Base-by-base conservation (phyloP, 2,888 invertebrate genomes). In the Elmis aenea region DNA sequence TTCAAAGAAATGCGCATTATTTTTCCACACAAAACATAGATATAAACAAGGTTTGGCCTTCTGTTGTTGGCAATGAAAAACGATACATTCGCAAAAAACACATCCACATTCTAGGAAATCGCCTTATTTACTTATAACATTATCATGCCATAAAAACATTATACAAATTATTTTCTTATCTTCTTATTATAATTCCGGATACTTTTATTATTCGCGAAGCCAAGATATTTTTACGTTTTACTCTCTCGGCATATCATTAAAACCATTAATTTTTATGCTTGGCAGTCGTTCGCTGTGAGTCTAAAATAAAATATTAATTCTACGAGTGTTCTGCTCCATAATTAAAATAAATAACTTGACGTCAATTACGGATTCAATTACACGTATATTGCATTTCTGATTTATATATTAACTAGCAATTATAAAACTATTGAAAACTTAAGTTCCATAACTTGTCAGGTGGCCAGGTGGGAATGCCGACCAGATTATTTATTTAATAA, bases 341-440 rank as follows among this genome's bases (percentile, higher is more conserved):
- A 46, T 49, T 49, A 49, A 46, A 49, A 49, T 49, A 49, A 46
- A 46, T 49, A 47, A 47, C 46, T 43, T 43, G 45, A 49, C 46
- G 46, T 49, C 49, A 49, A 47, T 49, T 45, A 47, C 41, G 42
- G 49, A 41, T 49, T 43, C 36, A 36, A 43, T 43, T 43, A 43
- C 43, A 43, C 42, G 47, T 42, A 46, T 49, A 49, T 48, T 46
- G 47, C 46, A 48, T 51, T 46, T 45, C 44, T 46, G 51, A 49
- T 49, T 51, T 49, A 51, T 51, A 47, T 51, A 51, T 51, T 49
- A 44, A 46, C 45, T 36, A 39, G 47, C 47, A 51, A 51, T 51
- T 50, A 48, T 46, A 50, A 48, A 50, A 50, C 50, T 50, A 50
- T 50, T 46, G 50, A 50, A 48, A 46, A 45, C 35, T 48, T 42